Evolutionary conservation across 2,888 invertebrate species (phyloP), one percentile per base, ranked within the genome.

Genomic region (Ophion ellenae): DNA sequence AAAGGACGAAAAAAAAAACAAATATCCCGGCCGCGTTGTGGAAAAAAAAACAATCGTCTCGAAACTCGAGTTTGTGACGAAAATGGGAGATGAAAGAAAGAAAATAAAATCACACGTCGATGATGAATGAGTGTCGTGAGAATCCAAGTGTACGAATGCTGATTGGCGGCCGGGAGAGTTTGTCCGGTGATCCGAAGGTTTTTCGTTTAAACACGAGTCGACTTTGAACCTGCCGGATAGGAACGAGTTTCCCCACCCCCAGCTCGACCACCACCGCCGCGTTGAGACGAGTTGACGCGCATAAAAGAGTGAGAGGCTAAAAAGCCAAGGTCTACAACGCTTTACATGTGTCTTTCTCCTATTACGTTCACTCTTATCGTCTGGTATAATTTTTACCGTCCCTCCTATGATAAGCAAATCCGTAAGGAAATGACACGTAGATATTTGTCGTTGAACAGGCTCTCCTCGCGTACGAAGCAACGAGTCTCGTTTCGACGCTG

Each of bases 211-310:
- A 81, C 86, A 3, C 73, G 81, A 81, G 77, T 57, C 45, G 67
- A 73, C 83, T 86, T 74, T 77, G 64, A 59, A 77, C 81, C 81
- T 66, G n/a, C 57, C 24, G 70, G 81, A 83, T 86, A 57, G 45
- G 40, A 86, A 74, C 83, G 67, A 74, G 69, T 83, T 74, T 74
- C 81, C 86, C 86, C 81, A 61, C 81, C 73, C 69, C 69, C 7
- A 17, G 3, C 17, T 5, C 53, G 17, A 53, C 14, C 53, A 53
- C 20, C 20, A 17, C 17, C 17, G 14, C 53, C 53, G 11, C 53
- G 53, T 11, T 17, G 20, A 32, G 70, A 70, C 36, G 28, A 67
- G 67, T 28, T 57, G 59, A 57, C 57, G n/a, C 6, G 0, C n/a
- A 47, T 40, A 11, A 32, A 20, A 61, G 61, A 78, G 78, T 67